A percentile compares a stretch with the other conserved stretches of the same genome.
Conservation (phyloP, 2,888 invertebrate genomes). For the Drosophila picticornis region DNA sequence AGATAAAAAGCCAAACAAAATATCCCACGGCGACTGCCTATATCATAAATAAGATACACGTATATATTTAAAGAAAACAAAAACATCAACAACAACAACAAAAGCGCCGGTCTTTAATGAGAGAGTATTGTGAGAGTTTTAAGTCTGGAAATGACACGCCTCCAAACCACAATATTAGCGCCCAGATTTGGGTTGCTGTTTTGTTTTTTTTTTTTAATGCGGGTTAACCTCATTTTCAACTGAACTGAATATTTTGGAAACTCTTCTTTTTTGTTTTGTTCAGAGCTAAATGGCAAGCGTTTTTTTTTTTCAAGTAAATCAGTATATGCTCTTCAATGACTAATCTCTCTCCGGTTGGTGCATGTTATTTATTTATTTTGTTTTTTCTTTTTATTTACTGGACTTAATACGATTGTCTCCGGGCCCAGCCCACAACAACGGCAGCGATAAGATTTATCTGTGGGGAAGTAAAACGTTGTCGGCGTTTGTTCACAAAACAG, state of each 20-base stretch:
- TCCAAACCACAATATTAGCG: conserved; percentile 32
- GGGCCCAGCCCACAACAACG: conserved; percentile 37
- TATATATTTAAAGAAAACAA: conserved; percentile 1
- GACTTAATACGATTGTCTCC: conserved; percentile 22
- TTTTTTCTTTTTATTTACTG: conserved; percentile 15
- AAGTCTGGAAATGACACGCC: conserved; percentile 37
- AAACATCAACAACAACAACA: conserved; percentile 37
- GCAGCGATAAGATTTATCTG: conserved; percentile 52
- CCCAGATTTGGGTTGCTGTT: conserved; percentile 29
- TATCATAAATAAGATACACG: conserved; percentile 40
- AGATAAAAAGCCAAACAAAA: conserved; percentile 19
- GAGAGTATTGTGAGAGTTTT: conserved; percentile 35
- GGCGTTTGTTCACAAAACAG: conserved; percentile 55
- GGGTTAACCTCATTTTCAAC: conserved; percentile 45
- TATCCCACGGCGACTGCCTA: conserved; percentile 29
- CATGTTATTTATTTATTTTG: conserved; percentile 13
- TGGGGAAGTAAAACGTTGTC: conserved; percentile 41
- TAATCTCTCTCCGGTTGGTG: conserved; percentile 33
- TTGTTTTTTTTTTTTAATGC: conserved; percentile 19
- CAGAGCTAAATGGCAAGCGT: conserved; percentile 14
- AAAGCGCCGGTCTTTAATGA: conserved; percentile 47
- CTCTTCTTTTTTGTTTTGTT: neutral
- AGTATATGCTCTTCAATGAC: conserved; percentile 42
- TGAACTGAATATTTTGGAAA: conserved; percentile 2
- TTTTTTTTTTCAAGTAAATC: conserved; percentile 21